Base-by-base conservation (phyloP, 1,140 invertebrate genomes). In the Heliconius eleuchia region DNA sequence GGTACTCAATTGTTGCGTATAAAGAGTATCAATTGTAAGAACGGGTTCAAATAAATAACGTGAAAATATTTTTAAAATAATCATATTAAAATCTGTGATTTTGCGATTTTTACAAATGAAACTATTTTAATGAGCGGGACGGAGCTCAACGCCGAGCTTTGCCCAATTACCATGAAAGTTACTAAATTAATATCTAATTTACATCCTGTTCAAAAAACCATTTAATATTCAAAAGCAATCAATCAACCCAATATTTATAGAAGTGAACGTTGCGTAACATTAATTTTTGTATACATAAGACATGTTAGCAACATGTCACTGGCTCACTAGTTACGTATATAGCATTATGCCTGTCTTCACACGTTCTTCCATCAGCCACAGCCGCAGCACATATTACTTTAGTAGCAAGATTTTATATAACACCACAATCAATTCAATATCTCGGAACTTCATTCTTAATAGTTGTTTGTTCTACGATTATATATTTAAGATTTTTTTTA, bases 361-460 rank as follows among this genome's bases (percentile, higher is more conserved):
- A 80, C 79, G 79, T 19, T 80, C 75, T 80, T 80, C 70, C 52
- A 70, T 16, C 9, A 9, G 19, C 71, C 16, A 77, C 9, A 66
- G 9, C 3, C 42, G 4, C 42, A 27, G 23, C 18, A 57, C 11
- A 6, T 66, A 27, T 77, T 75, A 78, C 19, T 72, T 76, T 19
- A 34, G 73, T 80, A 75, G 81, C 76, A 73, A 80, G 78, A 75
- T 78, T 80, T 82, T 80, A 82, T 57, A 73, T 82, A 80, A 82
- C 75, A 23, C 55, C 30, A 71, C 76, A 52, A 80, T 71, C 55
- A 77, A 76, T 77, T 77, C 71, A 80, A 80, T 72, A 77, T 50
- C 71, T 80, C 52, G 79, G 79, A 80, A 77, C 75, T 80, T 23
- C 18, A 73, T 75, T 80, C 66, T 77, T 71, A 46, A 74, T 77